Conservation (phyloP, 2,888 invertebrate genomes). For the Drosophila maculinotata region DNA sequence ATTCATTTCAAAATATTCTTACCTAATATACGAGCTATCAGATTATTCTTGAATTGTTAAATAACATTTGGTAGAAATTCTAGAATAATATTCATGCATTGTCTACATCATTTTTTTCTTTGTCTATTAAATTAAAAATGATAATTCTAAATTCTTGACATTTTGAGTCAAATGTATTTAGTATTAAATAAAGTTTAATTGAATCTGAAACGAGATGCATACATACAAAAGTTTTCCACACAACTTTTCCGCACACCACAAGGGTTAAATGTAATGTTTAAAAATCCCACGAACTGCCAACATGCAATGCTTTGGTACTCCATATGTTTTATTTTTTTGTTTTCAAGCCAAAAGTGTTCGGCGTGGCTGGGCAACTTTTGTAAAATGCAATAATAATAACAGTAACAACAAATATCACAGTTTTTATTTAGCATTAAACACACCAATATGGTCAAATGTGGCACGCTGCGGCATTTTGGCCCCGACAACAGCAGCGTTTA, state of each 20-base stretch:
- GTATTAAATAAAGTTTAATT: background rate
- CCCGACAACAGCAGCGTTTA: constrained; percentile 3
- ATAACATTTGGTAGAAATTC: no score
- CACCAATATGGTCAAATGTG: constrained; percentile 74
- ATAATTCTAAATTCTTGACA: no score
- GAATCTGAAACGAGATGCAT: background rate
- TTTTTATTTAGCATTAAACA: constrained; percentile 42
- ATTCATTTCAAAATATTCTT: no score
- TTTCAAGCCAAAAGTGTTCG: constrained; percentile 26
- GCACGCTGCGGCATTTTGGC: constrained; percentile 70
- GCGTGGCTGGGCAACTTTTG: constrained; percentile 46
- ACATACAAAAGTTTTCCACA: background rate
- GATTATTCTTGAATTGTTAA: no score
- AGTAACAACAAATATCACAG: constrained; percentile 29
- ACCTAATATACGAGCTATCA: no score
- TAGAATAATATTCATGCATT: no score
- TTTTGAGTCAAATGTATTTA: background rate
- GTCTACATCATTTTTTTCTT: no score
- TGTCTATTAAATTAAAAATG: no score
- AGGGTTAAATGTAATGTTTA: constrained; percentile 37
- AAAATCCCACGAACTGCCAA: constrained; percentile 59
- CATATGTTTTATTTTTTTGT: constrained; percentile 10
- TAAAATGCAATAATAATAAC: constrained; percentile 44
- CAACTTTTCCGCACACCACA: constrained; percentile 4
- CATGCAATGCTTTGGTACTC: constrained; percentile 11